These are phyloP conservation scores for Drosophila anomelani DNA, from an alignment of 2,888 invertebrate genomes.

Conservation along the genomic window DNA sequence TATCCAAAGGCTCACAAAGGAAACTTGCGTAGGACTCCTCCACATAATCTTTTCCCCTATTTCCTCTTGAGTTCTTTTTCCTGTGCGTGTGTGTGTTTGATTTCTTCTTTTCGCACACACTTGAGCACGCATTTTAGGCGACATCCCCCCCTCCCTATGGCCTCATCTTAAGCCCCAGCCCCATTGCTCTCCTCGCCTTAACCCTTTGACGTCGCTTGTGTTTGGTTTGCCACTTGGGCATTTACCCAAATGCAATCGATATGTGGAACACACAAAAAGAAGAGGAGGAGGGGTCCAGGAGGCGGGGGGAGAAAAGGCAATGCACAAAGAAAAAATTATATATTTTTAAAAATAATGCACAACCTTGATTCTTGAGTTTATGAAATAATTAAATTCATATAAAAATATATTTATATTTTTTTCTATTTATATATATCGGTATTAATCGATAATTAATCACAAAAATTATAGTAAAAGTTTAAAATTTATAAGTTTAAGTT, in stretches of 20 bases:
- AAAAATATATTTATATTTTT: no score
- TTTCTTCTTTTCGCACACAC: slow-evolving; percentile 64
- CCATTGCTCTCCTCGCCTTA: background rate
- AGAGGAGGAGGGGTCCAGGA: background rate
- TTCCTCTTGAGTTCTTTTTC: slow-evolving; percentile 66
- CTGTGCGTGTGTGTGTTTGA: slow-evolving; percentile 30
- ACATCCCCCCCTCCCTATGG: slow-evolving; percentile 44
- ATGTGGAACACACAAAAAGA: slow-evolving; percentile 68
- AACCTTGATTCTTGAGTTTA: background rate
- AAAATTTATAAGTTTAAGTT: no score
- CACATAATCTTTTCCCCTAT: slow-evolving; percentile 29
- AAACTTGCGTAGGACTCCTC: slow-evolving; percentile 40
- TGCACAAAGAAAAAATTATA: background rate
- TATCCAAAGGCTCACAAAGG: slow-evolving; percentile 28
- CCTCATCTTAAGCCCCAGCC: background rate
- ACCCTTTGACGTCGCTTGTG: slow-evolving; percentile 28
- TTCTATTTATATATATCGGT: no score
- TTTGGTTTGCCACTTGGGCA: slow-evolving; percentile 72
- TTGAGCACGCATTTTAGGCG: slow-evolving; percentile 83
- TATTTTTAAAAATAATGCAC: background rate
- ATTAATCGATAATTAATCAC: no score
- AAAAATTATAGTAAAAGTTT: no score
- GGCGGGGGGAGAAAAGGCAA: background rate
- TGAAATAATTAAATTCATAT: no score
- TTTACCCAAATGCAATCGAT: slow-evolving; percentile 73